Conservation (phyloP, 2,113 vertebrate species). For the Hiodon tergisus region DNA sequence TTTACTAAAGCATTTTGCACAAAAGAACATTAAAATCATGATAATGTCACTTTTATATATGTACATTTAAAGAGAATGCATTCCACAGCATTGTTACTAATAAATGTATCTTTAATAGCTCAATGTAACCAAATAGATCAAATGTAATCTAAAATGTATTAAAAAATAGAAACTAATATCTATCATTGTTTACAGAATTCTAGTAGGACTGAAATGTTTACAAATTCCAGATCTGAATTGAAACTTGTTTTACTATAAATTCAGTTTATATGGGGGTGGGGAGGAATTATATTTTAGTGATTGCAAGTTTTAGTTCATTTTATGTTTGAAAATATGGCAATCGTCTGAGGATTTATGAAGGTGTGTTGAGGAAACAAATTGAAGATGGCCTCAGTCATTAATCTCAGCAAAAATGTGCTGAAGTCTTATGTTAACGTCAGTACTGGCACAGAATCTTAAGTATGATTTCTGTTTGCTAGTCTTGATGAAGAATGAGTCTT, state of each 20-base stretch:
- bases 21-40: slow-evolving; percentile 58
- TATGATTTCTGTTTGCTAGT: neutral
- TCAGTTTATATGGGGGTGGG: neutral
- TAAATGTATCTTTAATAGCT: slow-evolving; percentile 57
- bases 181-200: slow-evolving; percentile 66
- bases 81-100: slow-evolving; percentile 63
- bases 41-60: slow-evolving; percentile 70
- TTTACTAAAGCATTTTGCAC: slow-evolving; percentile 80
- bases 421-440: neutral
- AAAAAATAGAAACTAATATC: slow-evolving; percentile 56
- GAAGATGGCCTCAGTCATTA: slow-evolving; percentile 34
- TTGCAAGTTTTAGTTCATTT: slow-evolving; percentile 24
- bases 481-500: too few relatives aligned
- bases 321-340: slow-evolving; percentile 41
- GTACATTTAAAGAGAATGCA: slow-evolving; percentile 59
- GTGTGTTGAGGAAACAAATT: too few relatives aligned
- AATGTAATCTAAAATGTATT: slow-evolving; percentile 64
- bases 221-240: slow-evolving; percentile 47
- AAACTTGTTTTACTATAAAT: slow-evolving; percentile 26
- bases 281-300: slow-evolving; percentile 10
- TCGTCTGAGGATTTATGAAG: slow-evolving; percentile 45
- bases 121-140: slow-evolving; percentile 62
- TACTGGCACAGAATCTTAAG: neutral
- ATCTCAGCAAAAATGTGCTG: slow-evolving; percentile 33
- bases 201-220: slow-evolving; percentile 61